Evolutionary conservation across 2,888 invertebrate genomes (phyloP).

Genomic region (Lingula anatina): DNA sequence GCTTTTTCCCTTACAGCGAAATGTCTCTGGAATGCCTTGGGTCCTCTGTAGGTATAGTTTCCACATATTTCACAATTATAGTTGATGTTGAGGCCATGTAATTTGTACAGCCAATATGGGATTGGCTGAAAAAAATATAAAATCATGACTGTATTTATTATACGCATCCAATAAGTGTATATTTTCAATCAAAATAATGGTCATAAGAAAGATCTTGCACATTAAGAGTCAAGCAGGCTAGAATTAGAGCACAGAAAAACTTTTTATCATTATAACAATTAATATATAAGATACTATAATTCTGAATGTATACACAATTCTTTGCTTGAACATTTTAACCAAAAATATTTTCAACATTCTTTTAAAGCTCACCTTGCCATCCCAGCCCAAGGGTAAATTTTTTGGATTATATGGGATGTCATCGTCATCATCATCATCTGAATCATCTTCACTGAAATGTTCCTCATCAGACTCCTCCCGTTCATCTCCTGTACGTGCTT

Average conservation of each 20-base stretch:
- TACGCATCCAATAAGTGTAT: not conserved
- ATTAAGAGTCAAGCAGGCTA: too few relatives aligned
- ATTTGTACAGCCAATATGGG: constrained; percentile 97
- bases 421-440: constrained; percentile 64
- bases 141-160: too few relatives aligned
- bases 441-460: constrained; percentile 36
- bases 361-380: constrained; percentile 83
- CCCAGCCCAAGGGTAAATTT: constrained; percentile 98
- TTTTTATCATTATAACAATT: too few relatives aligned
- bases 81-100: constrained; percentile 97
- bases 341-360: too few relatives aligned
- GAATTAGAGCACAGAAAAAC: too few relatives aligned
- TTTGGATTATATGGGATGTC: constrained; percentile 99
- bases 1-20: constrained; percentile 80
- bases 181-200: too few relatives aligned
- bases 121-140: constrained; percentile 56
- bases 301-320: too few relatives aligned
- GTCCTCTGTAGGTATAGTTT: constrained; percentile 96
- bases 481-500: constrained; percentile 69
- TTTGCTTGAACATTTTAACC: too few relatives aligned
- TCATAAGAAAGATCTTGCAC: too few relatives aligned
- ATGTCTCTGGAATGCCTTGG: constrained; percentile 98
- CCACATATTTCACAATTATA: constrained; percentile 99
- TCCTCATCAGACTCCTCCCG: constrained; percentile 64
- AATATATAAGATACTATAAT: too few relatives aligned